Evolutionary conservation across 2,113 vertebrate species (phyloP).

Genomic region (Cebidichthys violaceus): DNA sequence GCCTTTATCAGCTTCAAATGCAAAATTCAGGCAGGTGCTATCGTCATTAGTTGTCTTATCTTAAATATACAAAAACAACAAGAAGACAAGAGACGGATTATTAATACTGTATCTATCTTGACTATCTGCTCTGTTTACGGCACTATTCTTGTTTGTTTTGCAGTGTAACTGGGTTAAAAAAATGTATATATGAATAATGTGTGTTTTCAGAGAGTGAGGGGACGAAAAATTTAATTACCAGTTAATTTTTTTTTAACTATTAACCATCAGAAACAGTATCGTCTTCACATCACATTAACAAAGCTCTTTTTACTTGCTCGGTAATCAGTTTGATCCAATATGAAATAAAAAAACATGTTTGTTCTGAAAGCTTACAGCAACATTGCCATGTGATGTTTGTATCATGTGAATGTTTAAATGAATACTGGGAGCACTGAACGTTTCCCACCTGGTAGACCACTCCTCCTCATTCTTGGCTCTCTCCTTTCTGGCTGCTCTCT

Average conservation of each 20-base stretch:
- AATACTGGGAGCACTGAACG: neutral
- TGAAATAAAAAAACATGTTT: neutral
- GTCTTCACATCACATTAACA: neutral
- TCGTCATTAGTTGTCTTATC: too few species aligned
- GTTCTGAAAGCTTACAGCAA: neutral
- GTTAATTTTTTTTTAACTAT: too few species aligned
- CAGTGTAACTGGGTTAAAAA: too few species aligned
- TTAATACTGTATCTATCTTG: neutral
- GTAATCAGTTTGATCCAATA: neutral
- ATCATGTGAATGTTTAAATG: neutral
- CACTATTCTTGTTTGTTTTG: neutral
- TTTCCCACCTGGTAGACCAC: constrained; percentile 91
- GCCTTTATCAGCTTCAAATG: neutral
- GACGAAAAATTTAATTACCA: too few species aligned
- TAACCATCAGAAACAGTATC: neutral
- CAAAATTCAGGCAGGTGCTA: neutral
- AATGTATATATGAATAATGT: too few species aligned
- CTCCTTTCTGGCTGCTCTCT: constrained; percentile 91
- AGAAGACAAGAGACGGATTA: neutral
- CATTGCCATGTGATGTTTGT: neutral
- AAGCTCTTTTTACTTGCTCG: neutral
- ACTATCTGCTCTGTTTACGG: neutral
- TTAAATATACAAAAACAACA: neutral
- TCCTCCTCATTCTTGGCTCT: constrained; percentile 88
- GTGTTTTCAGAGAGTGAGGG: too few species aligned